Evolutionary conservation across 1,140 invertebrate species (phyloP).

Genomic region (Calliopsis andreniformis): DNA sequence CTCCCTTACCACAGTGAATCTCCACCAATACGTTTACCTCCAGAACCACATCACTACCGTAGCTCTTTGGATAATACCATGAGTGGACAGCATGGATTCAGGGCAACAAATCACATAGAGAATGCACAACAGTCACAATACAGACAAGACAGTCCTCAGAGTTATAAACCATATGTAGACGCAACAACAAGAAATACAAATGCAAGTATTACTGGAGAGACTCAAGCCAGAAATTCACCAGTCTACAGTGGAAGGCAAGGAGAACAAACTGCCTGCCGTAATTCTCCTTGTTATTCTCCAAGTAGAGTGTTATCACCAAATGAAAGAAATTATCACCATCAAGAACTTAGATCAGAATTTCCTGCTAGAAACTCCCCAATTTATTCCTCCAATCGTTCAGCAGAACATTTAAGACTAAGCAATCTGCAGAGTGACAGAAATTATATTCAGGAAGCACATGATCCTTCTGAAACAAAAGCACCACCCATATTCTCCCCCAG

Average conservation of each 20-base stretch:
- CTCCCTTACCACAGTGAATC: slow-evolving; percentile 72
- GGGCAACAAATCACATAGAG: slow-evolving; percentile 62
- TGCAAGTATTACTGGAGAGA: slow-evolving; percentile 67
- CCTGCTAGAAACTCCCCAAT: slow-evolving; percentile 65
- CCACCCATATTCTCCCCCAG: slow-evolving; percentile 62
- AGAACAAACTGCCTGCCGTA: slow-evolving; percentile 67
- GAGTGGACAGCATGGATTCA: slow-evolving; percentile 58
- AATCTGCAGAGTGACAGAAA: slow-evolving; percentile 66
- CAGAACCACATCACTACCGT: slow-evolving; percentile 74
- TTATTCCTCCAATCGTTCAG: slow-evolving; percentile 70
- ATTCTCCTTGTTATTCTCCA: slow-evolving; percentile 70
- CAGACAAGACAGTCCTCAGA: slow-evolving; percentile 76
- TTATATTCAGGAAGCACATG: slow-evolving; percentile 60
- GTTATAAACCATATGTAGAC: slow-evolving; percentile 74
- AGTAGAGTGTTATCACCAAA: slow-evolving; percentile 67
- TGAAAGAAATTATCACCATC: slow-evolving; percentile 70
- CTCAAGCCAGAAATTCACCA: slow-evolving; percentile 69
- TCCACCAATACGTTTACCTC: slow-evolving; percentile 66
- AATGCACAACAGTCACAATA: slow-evolving; percentile 72
- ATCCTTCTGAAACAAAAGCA: slow-evolving; percentile 56
- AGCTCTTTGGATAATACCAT: slow-evolving; percentile 59
- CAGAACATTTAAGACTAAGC: slow-evolving; percentile 63
- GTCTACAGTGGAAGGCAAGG: slow-evolving; percentile 63
- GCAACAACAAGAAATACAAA: slow-evolving; percentile 55
- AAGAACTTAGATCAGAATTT: slow-evolving; percentile 67